These are phyloP conservation scores for Aurelia sp. DNA, from an alignment of 30 jellyfish, hydroid and myxozoan genomes.

Conservation along the genomic window DNA sequence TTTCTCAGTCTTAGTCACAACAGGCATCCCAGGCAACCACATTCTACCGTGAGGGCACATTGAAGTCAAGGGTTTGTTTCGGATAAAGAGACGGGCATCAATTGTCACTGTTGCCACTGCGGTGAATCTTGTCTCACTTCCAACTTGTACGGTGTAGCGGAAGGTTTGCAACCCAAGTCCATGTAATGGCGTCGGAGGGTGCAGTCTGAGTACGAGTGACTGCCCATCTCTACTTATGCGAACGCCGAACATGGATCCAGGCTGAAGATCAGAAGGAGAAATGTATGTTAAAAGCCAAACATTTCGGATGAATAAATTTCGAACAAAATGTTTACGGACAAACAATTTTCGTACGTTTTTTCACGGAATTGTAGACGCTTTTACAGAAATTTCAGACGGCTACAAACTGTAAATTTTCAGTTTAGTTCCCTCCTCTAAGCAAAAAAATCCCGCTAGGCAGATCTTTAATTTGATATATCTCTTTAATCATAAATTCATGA, in stretches of 20 bases:
- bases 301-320: no score
- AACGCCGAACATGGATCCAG: constrained; percentile 51
- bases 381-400: no score
- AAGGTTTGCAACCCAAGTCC: constrained; percentile 57
- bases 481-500: no score
- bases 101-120: constrained; percentile 47
- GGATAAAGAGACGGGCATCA: constrained; percentile 40
- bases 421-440: no score
- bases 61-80: constrained; percentile 53
- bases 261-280: neutral
- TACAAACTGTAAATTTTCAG: no score
- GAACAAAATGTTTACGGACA: neutral
- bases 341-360: neutral
- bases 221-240: constrained; percentile 38
- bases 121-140: constrained; percentile 5
- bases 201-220: constrained; percentile 40
- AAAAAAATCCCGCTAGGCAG: no score
- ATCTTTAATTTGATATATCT: no score
- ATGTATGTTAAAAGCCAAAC: no score
- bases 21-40: constrained; percentile 75
- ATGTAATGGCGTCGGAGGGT: constrained; percentile 53
- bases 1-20: constrained; percentile 22
- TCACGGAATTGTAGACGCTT: no score
- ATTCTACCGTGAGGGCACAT: constrained; percentile 67
- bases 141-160: constrained; percentile 43